Base-by-base conservation (phyloP, 2,797 vertebrate genomes). In the Pyrocephalus nanus region DNA sequence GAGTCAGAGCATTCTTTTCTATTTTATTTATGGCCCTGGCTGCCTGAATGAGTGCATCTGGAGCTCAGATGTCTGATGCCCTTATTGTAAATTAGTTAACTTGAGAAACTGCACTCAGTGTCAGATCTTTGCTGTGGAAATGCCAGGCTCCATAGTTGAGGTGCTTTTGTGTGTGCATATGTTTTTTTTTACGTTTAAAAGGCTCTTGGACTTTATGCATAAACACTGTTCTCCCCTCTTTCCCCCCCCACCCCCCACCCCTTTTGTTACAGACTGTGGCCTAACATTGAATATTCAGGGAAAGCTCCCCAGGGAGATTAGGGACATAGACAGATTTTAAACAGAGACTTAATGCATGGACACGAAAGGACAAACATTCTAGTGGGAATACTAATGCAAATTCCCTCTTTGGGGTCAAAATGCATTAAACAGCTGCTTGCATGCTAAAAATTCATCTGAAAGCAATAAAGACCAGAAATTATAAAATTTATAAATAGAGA, bases 241-340 rank as follows among this genome's bases (percentile, higher is more conserved):
- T 69, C 12, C 2, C 0, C 0, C 0, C 8, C 38, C 11, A 11
- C 36, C 36, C 54, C 34, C 53, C n/a, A n/a, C 10, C 40, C 58
- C 82, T 74, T 95, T 93, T 90, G 86, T 93, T 86, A 53, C 60
- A 67, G 64, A 12, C 64, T 79, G 21, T 89, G 58, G 54, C 72
- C 78, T 82, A 62, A 83, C 32, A 58, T 40, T 96, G 95, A 96
- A 94, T 96, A 96, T 93, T 92, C 94, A 97, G 92, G 67, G 71
- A 73, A 85, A 88, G 91, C 69, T 94, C 92, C 80, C 93, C 60
- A 72, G 72, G 77, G 95, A 93, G 95, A 96, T 96, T 92, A 96
- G 85, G 87, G 87, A 76, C 91, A 96, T 23, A 65, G 79, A 51
- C 91, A 95, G 91, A 93, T 95, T 97, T 96, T 92, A 93, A 95